These are phyloP conservation scores for Melanocharis versteri DNA, from an alignment of 2,113 vertebrate genomes.

Conservation along the genomic window DNA sequence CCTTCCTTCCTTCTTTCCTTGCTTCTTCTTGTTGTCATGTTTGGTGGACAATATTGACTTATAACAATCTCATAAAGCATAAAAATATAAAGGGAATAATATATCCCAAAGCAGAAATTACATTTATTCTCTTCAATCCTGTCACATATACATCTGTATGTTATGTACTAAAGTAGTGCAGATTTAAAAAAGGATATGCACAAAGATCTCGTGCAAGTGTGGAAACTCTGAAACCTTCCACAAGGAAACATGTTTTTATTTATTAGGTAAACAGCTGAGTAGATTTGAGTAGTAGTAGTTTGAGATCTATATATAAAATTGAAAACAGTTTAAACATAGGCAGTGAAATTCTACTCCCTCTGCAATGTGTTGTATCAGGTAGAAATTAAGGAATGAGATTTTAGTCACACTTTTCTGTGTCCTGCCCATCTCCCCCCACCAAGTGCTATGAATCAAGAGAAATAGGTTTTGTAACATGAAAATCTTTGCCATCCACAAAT, in stretches of 20 bases:
- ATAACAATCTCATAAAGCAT: background rate
- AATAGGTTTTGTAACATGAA: fast-evolving
- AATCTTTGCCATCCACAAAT: background rate
- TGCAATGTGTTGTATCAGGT: background rate
- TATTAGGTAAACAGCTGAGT: background rate
- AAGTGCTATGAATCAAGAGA: background rate
- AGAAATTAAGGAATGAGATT: background rate
- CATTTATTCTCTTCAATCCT: background rate
- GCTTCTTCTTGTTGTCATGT: background rate
- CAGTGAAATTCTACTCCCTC: background rate
- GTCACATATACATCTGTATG: fast-evolving
- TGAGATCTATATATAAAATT: background rate
- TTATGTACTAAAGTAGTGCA: background rate
- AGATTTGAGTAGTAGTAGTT: background rate
- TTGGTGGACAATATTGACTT: background rate
- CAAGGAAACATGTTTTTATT: background rate
- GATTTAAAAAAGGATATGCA: fast-evolving
- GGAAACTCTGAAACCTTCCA: background rate
- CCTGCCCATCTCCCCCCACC: fast-evolving
- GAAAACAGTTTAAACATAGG: background rate
- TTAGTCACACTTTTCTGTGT: background rate
- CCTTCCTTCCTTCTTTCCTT: no score
- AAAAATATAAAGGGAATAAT: background rate
- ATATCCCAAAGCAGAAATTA: background rate
- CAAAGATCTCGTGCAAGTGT: background rate